A percentile compares a stretch with the other conserved stretches of the same genome.
Conservation (phyloP, 2,888 invertebrate genomes). For the Hirtodrosophila trivittata region DNA sequence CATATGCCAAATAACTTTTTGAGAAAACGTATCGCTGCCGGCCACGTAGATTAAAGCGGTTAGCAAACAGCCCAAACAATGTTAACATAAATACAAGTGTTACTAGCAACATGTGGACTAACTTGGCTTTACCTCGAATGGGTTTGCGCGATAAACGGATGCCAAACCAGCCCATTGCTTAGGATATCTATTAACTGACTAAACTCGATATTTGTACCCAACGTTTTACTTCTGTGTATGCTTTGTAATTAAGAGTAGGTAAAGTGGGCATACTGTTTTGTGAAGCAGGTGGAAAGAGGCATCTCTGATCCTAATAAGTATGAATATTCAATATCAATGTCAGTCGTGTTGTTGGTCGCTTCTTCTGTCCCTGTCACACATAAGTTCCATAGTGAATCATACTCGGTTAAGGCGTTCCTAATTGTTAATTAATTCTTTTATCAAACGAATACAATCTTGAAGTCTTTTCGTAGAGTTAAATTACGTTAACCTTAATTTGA, state of each 20-base stretch:
- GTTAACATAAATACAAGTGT: slow-evolving; percentile 48
- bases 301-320: too few relatives aligned
- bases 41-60: slow-evolving; percentile 46
- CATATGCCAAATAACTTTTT: slow-evolving; percentile 57
- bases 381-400: too few relatives aligned
- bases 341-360: too few relatives aligned
- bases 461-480: too few relatives aligned
- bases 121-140: slow-evolving; percentile 27
- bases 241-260: too few relatives aligned
- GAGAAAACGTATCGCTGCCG: slow-evolving; percentile 58
- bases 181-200: slow-evolving; percentile 17
- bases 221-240: slow-evolving; percentile 4
- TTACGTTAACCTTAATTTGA: too few relatives aligned
- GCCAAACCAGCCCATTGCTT: slow-evolving; percentile 39
- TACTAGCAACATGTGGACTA: slow-evolving; percentile 45
- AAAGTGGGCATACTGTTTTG: too few relatives aligned
- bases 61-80: slow-evolving; percentile 58
- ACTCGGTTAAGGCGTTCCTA: too few relatives aligned
- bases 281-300: too few relatives aligned
- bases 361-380: too few relatives aligned
- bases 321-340: too few relatives aligned
- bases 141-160: slow-evolving; percentile 36
- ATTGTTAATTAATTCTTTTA: slow-evolving; percentile 13
- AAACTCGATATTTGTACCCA: not conserved
- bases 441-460: slow-evolving; percentile 12